phyloP scores from a whole-genome alignment of 2,888 invertebrate genomes.

The Drosophila acutilabella region DNA sequence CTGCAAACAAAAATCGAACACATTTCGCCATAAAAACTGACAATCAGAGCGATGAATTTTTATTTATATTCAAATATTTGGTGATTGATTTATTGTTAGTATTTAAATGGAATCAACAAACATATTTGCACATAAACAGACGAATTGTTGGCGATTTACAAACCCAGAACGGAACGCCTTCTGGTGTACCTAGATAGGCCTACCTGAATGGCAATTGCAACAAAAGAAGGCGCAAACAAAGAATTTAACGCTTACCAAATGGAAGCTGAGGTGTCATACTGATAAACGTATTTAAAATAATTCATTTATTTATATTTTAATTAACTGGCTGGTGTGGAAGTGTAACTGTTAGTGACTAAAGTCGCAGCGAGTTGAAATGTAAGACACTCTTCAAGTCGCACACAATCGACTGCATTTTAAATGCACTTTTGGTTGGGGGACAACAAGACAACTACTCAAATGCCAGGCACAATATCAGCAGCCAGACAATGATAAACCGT shows the following conservation, averaged over 20 bases:
- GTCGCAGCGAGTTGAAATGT: slow-evolving; percentile 30
- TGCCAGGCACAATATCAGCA: slow-evolving; percentile 30
- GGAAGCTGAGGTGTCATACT: slow-evolving; percentile 15
- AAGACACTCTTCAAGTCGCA: slow-evolving; percentile 16
- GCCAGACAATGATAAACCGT: slow-evolving; percentile 73
- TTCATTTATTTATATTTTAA: slow-evolving; percentile 61
- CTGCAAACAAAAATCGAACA: slow-evolving; percentile 23
- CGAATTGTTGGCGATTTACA: neutral
- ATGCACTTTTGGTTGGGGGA: slow-evolving; percentile 12
- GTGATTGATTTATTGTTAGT: neutral
- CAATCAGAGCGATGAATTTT: neutral
- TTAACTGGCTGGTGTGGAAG: no score
- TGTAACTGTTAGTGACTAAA: slow-evolving; percentile 36
- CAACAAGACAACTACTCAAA: slow-evolving; percentile 16
- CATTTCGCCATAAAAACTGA: slow-evolving; percentile 10
- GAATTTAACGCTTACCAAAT: slow-evolving; percentile 32
- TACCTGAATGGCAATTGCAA: slow-evolving; percentile 25
- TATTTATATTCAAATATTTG: neutral
- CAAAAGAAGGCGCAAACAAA: slow-evolving; percentile 56
- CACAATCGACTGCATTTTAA: slow-evolving; percentile 13
- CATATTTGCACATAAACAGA: no score
- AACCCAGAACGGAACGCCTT: slow-evolving; percentile 10
- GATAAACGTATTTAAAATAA: slow-evolving; percentile 38
- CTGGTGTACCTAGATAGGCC: slow-evolving; percentile 32
- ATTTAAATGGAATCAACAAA: no score